A percentile compares a stretch with the other conserved stretches of the same genome.
phyloP scores from a whole-genome alignment of 1,140 invertebrate genomes.

The Drosophila melanica region DNA sequence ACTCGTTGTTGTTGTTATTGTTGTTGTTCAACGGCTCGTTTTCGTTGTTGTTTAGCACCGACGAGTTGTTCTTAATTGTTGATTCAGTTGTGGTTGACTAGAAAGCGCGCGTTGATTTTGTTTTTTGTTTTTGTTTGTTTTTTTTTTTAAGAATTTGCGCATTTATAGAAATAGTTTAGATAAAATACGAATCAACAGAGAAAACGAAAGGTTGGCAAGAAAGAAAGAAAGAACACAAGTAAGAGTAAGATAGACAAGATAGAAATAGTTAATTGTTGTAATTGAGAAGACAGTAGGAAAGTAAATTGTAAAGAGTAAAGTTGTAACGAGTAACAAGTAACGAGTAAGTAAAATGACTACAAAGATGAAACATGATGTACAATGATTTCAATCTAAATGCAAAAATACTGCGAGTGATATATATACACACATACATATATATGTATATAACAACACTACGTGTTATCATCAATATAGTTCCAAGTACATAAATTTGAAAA shows the following conservation, averaged over 20 bases:
- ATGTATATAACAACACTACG: slow-evolving; percentile 11
- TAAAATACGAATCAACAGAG: slow-evolving; percentile 59
- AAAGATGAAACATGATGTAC: slow-evolving; percentile 6
- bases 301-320: slow-evolving; percentile 43
- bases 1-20: slow-evolving; percentile 42
- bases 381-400: not conserved
- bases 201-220: slow-evolving; percentile 66
- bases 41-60: slow-evolving; percentile 59
- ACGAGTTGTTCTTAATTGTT: slow-evolving; percentile 55
- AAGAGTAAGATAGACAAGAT: slow-evolving; percentile 70
- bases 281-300: slow-evolving; percentile 32
- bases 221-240: slow-evolving; percentile 72
- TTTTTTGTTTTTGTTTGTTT: not conserved
- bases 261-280: slow-evolving; percentile 55
- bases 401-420: slow-evolving; percentile 5
- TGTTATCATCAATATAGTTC: not conserved
- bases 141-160: slow-evolving; percentile 48
- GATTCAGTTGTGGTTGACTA: slow-evolving; percentile 65
- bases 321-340: slow-evolving; percentile 31
- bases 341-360: slow-evolving; percentile 15
- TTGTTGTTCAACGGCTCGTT: slow-evolving; percentile 35
- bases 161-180: slow-evolving; percentile 57
- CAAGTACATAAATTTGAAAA: not conserved
- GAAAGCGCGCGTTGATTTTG: slow-evolving; percentile 33
- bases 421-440: not conserved